These are phyloP conservation scores for Brevimyrus niger DNA, from an alignment of 2,113 vertebrate species.

Conservation along the genomic window DNA sequence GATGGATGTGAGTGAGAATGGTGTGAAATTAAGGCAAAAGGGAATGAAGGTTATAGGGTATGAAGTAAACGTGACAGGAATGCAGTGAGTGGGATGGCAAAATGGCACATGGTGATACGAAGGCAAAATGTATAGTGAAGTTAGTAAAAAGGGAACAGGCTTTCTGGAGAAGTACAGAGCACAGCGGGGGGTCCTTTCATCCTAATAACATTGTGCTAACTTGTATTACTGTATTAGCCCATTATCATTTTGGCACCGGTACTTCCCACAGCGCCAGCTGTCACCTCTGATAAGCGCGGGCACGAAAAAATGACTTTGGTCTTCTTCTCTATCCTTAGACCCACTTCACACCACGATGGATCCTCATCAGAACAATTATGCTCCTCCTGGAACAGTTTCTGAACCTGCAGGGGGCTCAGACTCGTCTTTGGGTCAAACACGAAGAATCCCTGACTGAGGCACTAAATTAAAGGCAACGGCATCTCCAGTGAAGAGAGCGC, in stretches of 20 bases:
- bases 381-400: neutral
- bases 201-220: slow-evolving; percentile 1
- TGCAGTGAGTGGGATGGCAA: neutral
- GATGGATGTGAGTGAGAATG: neutral
- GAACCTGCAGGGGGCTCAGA: neutral
- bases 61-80: neutral
- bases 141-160: neutral
- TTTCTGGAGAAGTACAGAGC: neutral
- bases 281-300: neutral
- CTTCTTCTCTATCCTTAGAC: neutral
- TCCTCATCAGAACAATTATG: neutral
- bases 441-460: neutral
- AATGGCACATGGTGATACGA: neutral
- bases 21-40: neutral
- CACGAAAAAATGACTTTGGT: neutral
- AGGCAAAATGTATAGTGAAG: neutral
- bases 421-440: neutral
- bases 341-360: neutral
- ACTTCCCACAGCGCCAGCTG: neutral
- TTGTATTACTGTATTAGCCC: neutral
- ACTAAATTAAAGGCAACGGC: neutral
- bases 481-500: neutral
- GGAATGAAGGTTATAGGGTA: neutral
- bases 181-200: neutral
- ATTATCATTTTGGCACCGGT: neutral